A percentile compares a stretch with the other conserved stretches of the same genome.
phyloP scores from a whole-genome alignment of 2,113 vertebrate species.

The Himantopus leucocephalus region DNA sequence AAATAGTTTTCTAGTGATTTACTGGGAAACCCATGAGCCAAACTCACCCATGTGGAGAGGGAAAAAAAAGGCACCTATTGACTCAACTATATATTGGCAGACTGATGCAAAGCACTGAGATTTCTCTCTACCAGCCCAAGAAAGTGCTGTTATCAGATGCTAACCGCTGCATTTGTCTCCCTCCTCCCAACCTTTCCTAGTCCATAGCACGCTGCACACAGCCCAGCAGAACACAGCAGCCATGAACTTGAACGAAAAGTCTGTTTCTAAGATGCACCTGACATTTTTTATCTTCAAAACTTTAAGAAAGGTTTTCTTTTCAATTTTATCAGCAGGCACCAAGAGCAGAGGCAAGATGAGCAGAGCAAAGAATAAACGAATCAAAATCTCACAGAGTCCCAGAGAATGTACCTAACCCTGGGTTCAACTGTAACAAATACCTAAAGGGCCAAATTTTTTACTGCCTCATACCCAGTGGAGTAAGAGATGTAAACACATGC shows the following conservation, averaged over 20 bases:
- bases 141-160: neutral
- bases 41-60: neutral
- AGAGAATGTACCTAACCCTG: neutral
- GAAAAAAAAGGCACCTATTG: neutral
- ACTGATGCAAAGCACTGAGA: neutral
- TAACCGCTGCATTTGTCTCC: neutral
- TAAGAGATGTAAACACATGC: neutral
- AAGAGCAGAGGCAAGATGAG: neutral
- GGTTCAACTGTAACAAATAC: neutral
- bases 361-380: neutral
- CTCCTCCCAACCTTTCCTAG: neutral
- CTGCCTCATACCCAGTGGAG: neutral
- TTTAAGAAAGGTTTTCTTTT: neutral
- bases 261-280: neutral
- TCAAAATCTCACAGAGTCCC: neutral
- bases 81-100: neutral
- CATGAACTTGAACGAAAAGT: neutral
- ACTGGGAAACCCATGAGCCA: conserved; percentile 8
- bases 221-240: neutral
- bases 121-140: neutral
- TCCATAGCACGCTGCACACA: neutral
- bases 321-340: neutral
- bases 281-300: neutral
- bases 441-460: neutral
- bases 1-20: conserved; percentile 39